These are phyloP conservation scores for Meta bourneti DNA, from an alignment of 2,888 invertebrate genomes.

Conservation along the genomic window DNA sequence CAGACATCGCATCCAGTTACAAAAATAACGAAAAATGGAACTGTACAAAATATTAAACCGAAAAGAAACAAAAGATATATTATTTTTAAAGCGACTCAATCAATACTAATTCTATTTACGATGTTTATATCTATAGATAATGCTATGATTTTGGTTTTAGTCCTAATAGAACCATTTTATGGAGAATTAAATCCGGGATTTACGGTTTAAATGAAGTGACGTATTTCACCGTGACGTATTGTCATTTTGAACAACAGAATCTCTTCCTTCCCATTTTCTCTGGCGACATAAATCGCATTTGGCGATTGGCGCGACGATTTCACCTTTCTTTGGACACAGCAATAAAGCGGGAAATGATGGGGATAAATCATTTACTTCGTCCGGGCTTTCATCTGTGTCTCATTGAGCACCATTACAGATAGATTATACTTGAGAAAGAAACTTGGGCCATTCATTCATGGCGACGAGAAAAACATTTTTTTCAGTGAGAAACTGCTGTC, in stretches of 20 bases:
- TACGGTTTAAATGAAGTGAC: too few relatives aligned
- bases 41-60: too few relatives aligned
- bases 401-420: neutral
- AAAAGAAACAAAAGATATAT: too few relatives aligned
- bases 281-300: neutral
- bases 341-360: neutral
- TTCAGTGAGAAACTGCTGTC: neutral
- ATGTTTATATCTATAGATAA: too few relatives aligned
- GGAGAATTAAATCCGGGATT: too few relatives aligned
- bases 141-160: too few relatives aligned
- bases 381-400: neutral
- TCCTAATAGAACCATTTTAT: too few relatives aligned
- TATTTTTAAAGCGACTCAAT: too few relatives aligned
- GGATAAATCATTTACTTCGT: neutral
- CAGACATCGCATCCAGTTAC: too few relatives aligned
- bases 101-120: too few relatives aligned
- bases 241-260: neutral
- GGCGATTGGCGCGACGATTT: neutral
- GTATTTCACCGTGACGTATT: too few relatives aligned
- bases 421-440: neutral
- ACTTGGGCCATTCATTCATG: neutral
- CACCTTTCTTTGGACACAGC: neutral
- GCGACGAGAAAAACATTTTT: neutral
- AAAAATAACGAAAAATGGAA: too few relatives aligned
- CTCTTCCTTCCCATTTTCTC: neutral